Evolutionary conservation across 2,113 vertebrate species (phyloP).

Genomic region (Sylvilagus bachmani): DNA sequence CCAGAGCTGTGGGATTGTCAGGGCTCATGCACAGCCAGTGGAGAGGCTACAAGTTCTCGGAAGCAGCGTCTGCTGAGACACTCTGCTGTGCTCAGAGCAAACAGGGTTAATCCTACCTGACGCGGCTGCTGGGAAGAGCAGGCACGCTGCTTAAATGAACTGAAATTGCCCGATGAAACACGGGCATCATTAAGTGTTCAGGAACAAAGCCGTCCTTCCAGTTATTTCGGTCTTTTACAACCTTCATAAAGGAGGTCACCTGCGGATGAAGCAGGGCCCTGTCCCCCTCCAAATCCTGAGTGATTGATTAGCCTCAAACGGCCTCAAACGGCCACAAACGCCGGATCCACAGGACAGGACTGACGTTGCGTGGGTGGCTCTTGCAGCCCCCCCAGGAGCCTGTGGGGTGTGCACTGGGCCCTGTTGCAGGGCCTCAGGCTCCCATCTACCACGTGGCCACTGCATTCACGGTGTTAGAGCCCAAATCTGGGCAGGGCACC

Average conservation of each 20-base stretch:
- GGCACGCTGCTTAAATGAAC: neutral
- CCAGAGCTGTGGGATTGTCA: neutral
- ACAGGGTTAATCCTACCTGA: neutral
- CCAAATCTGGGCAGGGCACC: neutral
- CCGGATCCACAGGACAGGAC: neutral
- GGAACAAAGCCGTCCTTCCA: neutral
- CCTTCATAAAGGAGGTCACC: neutral
- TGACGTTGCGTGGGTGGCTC: neutral
- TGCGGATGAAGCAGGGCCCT: neutral
- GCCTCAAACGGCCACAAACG: neutral
- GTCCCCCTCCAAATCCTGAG: neutral
- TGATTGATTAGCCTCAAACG: neutral
- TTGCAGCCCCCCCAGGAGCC: neutral
- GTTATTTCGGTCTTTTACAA: neutral
- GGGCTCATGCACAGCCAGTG: neutral
- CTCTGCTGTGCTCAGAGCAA: neutral
- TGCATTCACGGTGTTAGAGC: neutral
- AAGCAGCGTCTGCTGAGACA: neutral
- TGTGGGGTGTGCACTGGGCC: neutral
- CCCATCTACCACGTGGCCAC: too few relatives aligned
- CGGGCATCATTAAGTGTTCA: neutral
- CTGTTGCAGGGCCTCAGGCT: neutral
- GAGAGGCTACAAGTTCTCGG: neutral
- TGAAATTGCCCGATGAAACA: neutral
- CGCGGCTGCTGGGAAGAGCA: neutral